These are phyloP conservation scores for Cephus pygmeus DNA, from an alignment of 2,888 invertebrate genomes.

Conservation along the genomic window DNA sequence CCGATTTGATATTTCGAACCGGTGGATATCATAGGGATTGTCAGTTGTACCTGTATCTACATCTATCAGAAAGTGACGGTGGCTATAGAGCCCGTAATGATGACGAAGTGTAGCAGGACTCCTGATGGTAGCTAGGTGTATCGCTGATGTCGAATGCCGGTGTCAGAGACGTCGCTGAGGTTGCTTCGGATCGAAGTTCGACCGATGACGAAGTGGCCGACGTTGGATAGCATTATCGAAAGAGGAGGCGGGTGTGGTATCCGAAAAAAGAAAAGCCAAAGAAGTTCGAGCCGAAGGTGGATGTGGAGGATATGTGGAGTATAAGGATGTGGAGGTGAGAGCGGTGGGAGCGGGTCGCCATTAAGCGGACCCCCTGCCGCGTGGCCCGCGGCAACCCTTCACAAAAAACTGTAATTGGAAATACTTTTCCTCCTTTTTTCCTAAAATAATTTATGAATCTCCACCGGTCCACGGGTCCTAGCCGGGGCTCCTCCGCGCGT, in stretches of 20 bases:
- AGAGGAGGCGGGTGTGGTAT: slow-evolving; percentile 23
- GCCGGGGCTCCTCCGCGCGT: slow-evolving; percentile 20
- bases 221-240: slow-evolving; percentile 10
- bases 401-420: slow-evolving; percentile 67
- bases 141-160: not conserved
- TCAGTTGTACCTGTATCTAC: not conserved
- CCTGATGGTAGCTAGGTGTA: not conserved
- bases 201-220: not conserved
- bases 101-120: not conserved
- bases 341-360: slow-evolving; percentile 65
- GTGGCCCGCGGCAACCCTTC: slow-evolving; percentile 66
- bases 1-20: not conserved
- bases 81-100: not conserved
- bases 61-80: not conserved
- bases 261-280: slow-evolving; percentile 25
- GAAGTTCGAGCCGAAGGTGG: slow-evolving; percentile 26
- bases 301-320: slow-evolving; percentile 19
- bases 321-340: slow-evolving; percentile 42
- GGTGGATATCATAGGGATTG: not conserved
- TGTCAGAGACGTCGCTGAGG: not conserved
- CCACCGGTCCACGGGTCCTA: slow-evolving; percentile 37
- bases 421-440: slow-evolving; percentile 66
- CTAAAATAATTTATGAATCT: slow-evolving; percentile 66
- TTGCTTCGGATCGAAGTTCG: not conserved
- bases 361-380: slow-evolving; percentile 66